phyloP scores from a whole-genome alignment of 2,888 invertebrate genomes.

The Phyllotreta cruciferae region DNA sequence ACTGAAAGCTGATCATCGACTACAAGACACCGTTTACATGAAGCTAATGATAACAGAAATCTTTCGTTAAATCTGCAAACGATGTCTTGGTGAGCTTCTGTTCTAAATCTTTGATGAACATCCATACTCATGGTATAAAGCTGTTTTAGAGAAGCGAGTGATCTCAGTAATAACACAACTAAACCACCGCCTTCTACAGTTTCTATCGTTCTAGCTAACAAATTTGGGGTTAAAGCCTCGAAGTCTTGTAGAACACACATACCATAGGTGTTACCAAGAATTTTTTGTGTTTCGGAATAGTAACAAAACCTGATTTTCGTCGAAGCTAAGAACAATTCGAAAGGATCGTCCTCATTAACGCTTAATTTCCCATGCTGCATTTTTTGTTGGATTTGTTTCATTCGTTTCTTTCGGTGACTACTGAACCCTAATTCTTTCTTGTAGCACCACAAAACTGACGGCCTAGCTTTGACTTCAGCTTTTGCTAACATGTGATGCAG shows the following conservation, averaged over 20 bases:
- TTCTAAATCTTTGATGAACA: conserved; percentile 93
- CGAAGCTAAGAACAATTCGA: conserved; percentile 94
- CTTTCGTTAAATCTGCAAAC: conserved; percentile 96
- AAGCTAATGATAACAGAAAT: conserved; percentile 87
- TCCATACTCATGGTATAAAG: conserved; percentile 98
- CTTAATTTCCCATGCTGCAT: conserved; percentile 87
- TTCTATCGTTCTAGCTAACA: conserved; percentile 95
- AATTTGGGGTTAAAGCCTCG: conserved; percentile 96
- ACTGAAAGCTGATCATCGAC: conserved; percentile 93
- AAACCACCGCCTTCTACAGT: conserved; percentile 90
- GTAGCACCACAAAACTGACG: conserved; percentile 98
- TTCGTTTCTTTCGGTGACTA: conserved; percentile 90
- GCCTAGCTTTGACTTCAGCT: conserved; percentile 89
- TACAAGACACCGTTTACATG: conserved; percentile 88
- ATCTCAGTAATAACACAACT: conserved; percentile 85
- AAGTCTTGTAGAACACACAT: conserved; percentile 84
- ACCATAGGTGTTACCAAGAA: conserved; percentile 92
- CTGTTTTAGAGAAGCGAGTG: conserved; percentile 88
- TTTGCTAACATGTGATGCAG: conserved; percentile 98
- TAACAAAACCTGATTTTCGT: conserved; percentile 97
- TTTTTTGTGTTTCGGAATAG: conserved; percentile 96
- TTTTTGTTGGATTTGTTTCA: conserved; percentile 82
- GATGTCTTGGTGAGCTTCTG: conserved; percentile 91
- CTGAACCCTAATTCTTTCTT: conserved; percentile 76
- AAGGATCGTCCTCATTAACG: conserved; percentile 93